Base-by-base conservation (phyloP, 2,888 invertebrate genomes). In the Calliopum simillimum region DNA sequence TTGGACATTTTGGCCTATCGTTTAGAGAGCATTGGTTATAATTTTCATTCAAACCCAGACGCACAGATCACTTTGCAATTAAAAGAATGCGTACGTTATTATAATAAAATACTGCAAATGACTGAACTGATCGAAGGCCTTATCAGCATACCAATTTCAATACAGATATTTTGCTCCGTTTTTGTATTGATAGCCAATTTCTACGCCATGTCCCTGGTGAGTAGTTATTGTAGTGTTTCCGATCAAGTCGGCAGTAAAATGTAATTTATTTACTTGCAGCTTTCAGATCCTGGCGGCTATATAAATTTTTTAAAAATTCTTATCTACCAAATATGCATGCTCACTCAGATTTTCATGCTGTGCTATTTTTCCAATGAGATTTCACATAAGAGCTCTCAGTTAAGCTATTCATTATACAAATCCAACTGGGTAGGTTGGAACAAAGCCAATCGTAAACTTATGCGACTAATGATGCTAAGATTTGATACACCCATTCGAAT, bases 141-240 rank as follows among this genome's bases (percentile, higher is more conserved):
- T 13, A 68, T 84, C 11, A 77, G 76, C 47, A 71, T 77, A n/a
- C 80, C 83, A 2, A 77, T 79, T 51, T 84, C 84, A 2, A 65
- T 77, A 3, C 84, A 83, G 64, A 78, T 83, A 12, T 78, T 79
- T 3, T 80, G 81, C 71, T 83, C 83, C 0, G 76, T 83, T 4
- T 67, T 80, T 21, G 83, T 84, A 0, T 59, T 84, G 13, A 79
- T 81, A 0, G 78, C 81, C 14, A 83, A 81, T 62, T 84, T 83
- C 46, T 83, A 82, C 75, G 76, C 78, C 25, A 75, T 83, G 64
- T 81, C 83, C 0, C 64, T 78, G 71, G 84, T 82, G 66, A 73
- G 75, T 71, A 63, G 4, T 14, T 51, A 43, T 33, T 33, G 5
- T 8, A 33, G 33, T 6, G n/a, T 49, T 49, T 49, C 33, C 33